Evolutionary conservation across 2,113 vertebrate genomes (phyloP).

Genomic region (Cisticola juncidis): DNA sequence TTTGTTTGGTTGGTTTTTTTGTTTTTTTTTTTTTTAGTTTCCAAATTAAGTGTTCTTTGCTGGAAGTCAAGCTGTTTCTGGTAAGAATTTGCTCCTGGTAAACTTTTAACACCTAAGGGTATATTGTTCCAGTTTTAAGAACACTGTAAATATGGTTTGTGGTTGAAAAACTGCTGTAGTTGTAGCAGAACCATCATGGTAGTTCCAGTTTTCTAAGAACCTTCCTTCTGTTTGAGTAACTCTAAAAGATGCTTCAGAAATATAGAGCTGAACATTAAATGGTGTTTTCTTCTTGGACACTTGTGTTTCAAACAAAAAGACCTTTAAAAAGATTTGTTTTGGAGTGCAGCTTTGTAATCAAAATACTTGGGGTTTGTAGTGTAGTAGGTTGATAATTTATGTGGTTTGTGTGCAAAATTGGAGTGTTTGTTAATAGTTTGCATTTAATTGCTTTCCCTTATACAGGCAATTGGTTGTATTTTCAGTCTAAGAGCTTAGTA

Average conservation of each 20-base stretch:
- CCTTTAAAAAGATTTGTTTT: neutral
- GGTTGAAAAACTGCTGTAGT: neutral
- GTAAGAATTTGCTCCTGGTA: neutral
- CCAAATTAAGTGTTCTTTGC: conserved; percentile 15
- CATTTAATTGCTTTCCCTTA: neutral
- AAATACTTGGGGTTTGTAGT: neutral
- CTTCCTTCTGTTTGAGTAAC: neutral
- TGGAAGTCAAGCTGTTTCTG: neutral
- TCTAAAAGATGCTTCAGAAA: neutral
- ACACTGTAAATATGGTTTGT: neutral
- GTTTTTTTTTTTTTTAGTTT: neutral
- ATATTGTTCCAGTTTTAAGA: neutral
- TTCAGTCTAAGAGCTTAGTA: neutral
- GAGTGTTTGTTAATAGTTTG: neutral
- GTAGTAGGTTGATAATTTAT: neutral
- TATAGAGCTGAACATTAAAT: neutral
- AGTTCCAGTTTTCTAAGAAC: neutral
- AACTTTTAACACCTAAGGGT: neutral
- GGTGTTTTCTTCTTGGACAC: neutral
- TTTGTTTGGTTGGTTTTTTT: too few species aligned
- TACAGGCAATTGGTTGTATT: neutral
- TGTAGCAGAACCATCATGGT: neutral
- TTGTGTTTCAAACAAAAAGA: neutral
- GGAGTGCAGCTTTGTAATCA: neutral
- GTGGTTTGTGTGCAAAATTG: neutral